These are phyloP conservation scores for Platerodrilus igneus DNA, from an alignment of 2,888 invertebrate genomes.

Conservation along the genomic window DNA sequence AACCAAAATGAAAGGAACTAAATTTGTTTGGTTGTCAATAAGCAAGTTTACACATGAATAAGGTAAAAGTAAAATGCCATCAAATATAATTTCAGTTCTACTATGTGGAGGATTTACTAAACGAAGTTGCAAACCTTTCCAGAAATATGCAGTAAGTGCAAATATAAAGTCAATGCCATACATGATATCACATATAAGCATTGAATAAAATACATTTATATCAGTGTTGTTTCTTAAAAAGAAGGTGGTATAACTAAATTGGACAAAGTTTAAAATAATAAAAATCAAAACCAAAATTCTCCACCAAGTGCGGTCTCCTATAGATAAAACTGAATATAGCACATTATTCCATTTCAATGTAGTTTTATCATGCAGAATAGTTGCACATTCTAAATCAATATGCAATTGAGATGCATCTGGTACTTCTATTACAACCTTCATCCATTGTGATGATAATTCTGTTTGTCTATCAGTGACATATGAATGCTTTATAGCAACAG, in stretches of 20 bases:
- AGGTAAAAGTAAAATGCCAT: slow-evolving; percentile 11
- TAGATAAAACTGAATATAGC: slow-evolving; percentile 5
- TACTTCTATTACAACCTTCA: slow-evolving; percentile 9
- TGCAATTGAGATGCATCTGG: not conserved
- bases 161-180: slow-evolving; percentile 11
- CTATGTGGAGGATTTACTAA: slow-evolving; percentile 12
- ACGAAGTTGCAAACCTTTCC: slow-evolving; percentile 14
- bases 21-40: not conserved
- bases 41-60: slow-evolving; percentile 12
- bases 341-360: slow-evolving; percentile 12
- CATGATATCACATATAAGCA: slow-evolving; percentile 9
- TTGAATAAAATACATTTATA: slow-evolving; percentile 6
- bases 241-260: slow-evolving; percentile 11
- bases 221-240: slow-evolving; percentile 9
- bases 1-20: slow-evolving; percentile 13
- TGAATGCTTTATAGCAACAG: slow-evolving; percentile 9
- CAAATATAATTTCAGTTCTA: slow-evolving; percentile 10
- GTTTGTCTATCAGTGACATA: not conserved
- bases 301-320: slow-evolving; percentile 10
- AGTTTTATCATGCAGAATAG: slow-evolving; percentile 8
- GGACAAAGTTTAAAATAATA: slow-evolving; percentile 11
- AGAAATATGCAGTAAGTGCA: slow-evolving; percentile 12
- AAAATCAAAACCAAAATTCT: slow-evolving; percentile 8
- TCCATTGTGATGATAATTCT: slow-evolving; percentile 6
- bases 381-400: slow-evolving; percentile 1